Percentiles rank a stretch among this genome's conserved stretches.
phyloP scores from a whole-genome alignment of 2,888 invertebrate species.

The Diogma glabrata region DNA sequence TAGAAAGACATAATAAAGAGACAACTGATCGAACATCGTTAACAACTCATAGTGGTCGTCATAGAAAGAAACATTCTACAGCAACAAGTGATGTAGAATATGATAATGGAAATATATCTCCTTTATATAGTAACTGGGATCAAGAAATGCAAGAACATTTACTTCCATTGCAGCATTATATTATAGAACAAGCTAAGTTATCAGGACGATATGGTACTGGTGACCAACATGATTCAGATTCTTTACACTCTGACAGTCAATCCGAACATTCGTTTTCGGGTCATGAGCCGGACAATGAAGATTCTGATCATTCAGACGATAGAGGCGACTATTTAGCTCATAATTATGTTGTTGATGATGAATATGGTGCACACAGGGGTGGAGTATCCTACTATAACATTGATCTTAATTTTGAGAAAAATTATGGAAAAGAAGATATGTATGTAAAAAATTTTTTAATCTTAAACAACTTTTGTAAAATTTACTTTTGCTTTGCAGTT shows the following conservation, averaged over 20 bases:
- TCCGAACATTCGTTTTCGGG: conserved; percentile 52
- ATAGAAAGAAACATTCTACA: conserved; percentile 18
- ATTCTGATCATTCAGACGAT: conserved; percentile 59
- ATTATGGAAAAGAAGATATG: conserved; percentile 39
- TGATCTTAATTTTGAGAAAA: conserved; percentile 46
- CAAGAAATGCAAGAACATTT: conserved; percentile 58
- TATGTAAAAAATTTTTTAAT: conserved; percentile 21
- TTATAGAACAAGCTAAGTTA: conserved; percentile 69
- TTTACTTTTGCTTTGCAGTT: conserved; percentile 29
- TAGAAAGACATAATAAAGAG: conserved; percentile 28
- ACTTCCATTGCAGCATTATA: conserved; percentile 75
- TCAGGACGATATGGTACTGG: conserved; percentile 57
- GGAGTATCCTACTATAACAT: conserved; percentile 50
- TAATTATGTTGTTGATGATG: conserved; percentile 33
- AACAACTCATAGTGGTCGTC: conserved; percentile 13
- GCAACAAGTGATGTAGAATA: conserved; percentile 39
- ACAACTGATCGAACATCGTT: conserved; percentile 18
- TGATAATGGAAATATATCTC: conserved; percentile 48
- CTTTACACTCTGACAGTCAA: conserved; percentile 66
- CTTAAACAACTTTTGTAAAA: too few species aligned
- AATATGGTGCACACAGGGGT: conserved; percentile 34
- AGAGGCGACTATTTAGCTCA: conserved; percentile 51
- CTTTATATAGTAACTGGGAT: conserved; percentile 64
- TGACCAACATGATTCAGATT: conserved; percentile 58
- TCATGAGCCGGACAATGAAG: conserved; percentile 65